Percentiles rank a stretch among this genome's conserved stretches.
These are phyloP conservation scores for Hypomecis punctinalis DNA, from an alignment of 2,888 invertebrate species.

Conservation along the genomic window DNA sequence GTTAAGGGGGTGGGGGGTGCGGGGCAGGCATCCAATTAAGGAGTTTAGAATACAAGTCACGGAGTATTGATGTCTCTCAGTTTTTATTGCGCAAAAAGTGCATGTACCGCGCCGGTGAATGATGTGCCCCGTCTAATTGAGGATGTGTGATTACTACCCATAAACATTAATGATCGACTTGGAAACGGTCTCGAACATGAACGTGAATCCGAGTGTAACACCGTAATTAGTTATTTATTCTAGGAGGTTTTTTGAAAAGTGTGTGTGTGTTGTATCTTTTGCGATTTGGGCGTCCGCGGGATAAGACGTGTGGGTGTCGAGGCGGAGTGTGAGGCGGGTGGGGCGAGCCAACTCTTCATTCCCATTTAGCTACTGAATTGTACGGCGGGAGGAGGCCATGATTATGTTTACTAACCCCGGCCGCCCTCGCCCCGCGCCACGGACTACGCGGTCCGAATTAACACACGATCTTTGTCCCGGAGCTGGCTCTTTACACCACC, in stretches of 20 bases:
- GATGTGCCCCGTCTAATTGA: slow-evolving; percentile 45
- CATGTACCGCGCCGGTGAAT: slow-evolving; percentile 45
- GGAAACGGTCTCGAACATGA: slow-evolving; percentile 16
- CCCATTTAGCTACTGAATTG: slow-evolving; percentile 82
- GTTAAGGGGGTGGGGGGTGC: slow-evolving; percentile 52
- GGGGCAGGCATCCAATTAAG: slow-evolving; percentile 73
- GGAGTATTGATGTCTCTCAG: slow-evolving; percentile 74
- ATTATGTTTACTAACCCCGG: slow-evolving; percentile 81
- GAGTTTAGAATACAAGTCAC: slow-evolving; percentile 80
- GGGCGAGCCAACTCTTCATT: slow-evolving; percentile 75
- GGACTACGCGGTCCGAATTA: slow-evolving; percentile 77
- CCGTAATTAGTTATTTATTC: slow-evolving; percentile 16
- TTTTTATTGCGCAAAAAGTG: slow-evolving; percentile 55
- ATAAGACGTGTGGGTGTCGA: slow-evolving; percentile 72
- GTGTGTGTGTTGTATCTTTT: slow-evolving; percentile 38
- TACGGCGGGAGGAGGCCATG: slow-evolving; percentile 79
- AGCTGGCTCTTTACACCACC: slow-evolving; percentile 56
- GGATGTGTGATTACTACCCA: slow-evolving; percentile 42
- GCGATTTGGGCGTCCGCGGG: slow-evolving; percentile 62
- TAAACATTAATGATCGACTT: slow-evolving; percentile 29
- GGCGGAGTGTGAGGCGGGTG: slow-evolving; percentile 65
- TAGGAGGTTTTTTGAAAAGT: slow-evolving; percentile 12
- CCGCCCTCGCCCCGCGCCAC: slow-evolving; percentile 67
- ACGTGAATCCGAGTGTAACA: slow-evolving; percentile 21
- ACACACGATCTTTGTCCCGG: slow-evolving; percentile 79